phyloP scores from a whole-genome alignment of 2,888 invertebrate genomes.

The Aplocera efformata region DNA sequence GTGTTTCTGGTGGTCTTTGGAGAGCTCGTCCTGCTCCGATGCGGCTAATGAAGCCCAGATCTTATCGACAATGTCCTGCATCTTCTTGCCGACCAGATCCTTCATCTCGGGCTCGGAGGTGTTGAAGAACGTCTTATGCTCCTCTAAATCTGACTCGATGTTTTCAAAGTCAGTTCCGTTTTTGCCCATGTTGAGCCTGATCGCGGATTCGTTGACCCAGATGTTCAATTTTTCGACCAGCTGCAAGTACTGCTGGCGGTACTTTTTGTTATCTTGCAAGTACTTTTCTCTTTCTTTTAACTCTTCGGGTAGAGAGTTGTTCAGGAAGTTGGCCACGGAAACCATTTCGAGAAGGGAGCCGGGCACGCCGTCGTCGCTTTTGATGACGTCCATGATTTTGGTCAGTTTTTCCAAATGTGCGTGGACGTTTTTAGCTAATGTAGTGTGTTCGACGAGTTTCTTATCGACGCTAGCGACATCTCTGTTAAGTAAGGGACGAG shows the following conservation, averaged over 20 bases:
- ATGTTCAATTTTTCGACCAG: conserved; percentile 88
- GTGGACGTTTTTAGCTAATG: conserved; percentile 84
- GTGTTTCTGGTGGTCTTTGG: conserved; percentile 89
- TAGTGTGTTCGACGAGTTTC: conserved; percentile 88
- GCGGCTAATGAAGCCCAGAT: conserved; percentile 92
- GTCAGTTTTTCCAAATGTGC: conserved; percentile 85
- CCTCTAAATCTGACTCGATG: conserved; percentile 89
- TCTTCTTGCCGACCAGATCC: conserved; percentile 89
- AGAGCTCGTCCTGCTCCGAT: conserved; percentile 90
- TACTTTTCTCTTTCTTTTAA: conserved; percentile 90
- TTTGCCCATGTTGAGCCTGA: conserved; percentile 87
- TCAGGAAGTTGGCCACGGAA: conserved; percentile 89
- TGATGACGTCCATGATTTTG: conserved; percentile 85
- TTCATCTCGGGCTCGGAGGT: conserved; percentile 88
- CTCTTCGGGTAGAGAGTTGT: conserved; percentile 89
- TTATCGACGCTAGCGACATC: conserved; percentile 89
- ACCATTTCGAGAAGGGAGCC: conserved; percentile 90
- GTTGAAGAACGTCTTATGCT: conserved; percentile 91
- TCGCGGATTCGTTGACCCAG: conserved; percentile 92
- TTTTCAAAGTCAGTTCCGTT: conserved; percentile 94
- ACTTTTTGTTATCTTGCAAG: conserved; percentile 86
- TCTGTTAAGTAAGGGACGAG: conserved; percentile 89
- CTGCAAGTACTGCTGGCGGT: conserved; percentile 87
- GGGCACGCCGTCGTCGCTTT: conserved; percentile 89
- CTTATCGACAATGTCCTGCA: conserved; percentile 91